A percentile compares a stretch with the other conserved stretches of the same genome.
Conservation (phyloP, 1,140 invertebrate genomes). For the Palaemon carinicauda region DNA sequence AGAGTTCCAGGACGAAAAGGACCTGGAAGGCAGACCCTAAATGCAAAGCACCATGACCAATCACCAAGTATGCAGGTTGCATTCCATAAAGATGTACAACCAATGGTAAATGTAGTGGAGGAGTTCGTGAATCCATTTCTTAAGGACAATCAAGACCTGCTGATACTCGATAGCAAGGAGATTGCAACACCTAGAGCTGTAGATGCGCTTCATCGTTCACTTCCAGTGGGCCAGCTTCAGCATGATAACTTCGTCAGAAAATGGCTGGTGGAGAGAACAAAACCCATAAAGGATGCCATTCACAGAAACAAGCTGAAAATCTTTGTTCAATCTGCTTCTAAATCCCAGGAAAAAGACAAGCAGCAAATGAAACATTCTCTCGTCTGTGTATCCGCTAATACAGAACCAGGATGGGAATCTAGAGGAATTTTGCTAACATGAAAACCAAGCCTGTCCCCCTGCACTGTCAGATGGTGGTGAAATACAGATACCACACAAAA, state of each 20-base stretch:
- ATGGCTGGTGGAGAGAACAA: constrained; percentile 5
- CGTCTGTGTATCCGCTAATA: background rate
- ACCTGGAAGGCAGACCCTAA: background rate
- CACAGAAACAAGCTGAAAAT: constrained; percentile 10
- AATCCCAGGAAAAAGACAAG: background rate
- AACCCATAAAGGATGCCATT: background rate
- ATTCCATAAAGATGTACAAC: background rate
- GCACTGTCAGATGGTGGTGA: background rate
- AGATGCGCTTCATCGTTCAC: background rate
- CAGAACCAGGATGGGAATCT: background rate
- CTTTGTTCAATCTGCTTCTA: background rate
- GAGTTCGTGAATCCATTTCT: constrained; percentile 1
- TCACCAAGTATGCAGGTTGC: background rate
- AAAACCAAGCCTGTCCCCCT: constrained; percentile 4
- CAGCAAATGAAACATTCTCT: background rate
- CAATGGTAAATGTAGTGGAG: background rate
- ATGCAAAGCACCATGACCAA: background rate
- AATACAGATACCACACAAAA: too few relatives aligned
- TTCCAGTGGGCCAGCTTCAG: background rate
- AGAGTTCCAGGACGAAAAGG: background rate
- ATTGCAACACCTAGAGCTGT: background rate
- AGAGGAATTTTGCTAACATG: constrained; percentile 3
- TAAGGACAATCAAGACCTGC: background rate
- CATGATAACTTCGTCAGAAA: background rate
- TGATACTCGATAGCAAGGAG: background rate